Evolutionary conservation across 2,797 vertebrate genomes (phyloP).

Genomic region (Hydrocynus forskahlii): DNA sequence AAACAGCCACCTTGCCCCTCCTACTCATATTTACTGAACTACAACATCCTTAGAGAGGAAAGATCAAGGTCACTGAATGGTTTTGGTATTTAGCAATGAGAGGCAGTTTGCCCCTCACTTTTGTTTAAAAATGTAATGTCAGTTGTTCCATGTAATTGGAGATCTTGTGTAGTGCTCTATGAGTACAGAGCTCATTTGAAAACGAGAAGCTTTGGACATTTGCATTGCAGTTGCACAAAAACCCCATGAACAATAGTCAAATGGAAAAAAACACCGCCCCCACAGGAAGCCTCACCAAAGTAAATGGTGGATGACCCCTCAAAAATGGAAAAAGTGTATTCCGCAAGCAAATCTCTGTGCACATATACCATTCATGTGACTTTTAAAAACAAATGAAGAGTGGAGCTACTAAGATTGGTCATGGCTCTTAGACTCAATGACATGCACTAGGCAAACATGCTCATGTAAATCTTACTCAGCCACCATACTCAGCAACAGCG

Average conservation of each 20-base stretch:
- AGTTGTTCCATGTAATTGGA: constrained; percentile 20
- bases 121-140: not conserved
- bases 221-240: constrained; percentile 47
- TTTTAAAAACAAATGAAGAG: constrained; percentile 60
- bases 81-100: not conserved
- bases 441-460: constrained; percentile 60
- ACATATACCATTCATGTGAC: constrained; percentile 2
- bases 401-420: constrained; percentile 25
- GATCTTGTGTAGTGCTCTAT: constrained; percentile 15
- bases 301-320: not conserved
- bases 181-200: constrained; percentile 44
- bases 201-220: constrained; percentile 39
- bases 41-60: not conserved
- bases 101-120: not conserved
- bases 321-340: constrained; percentile 29
- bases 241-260: constrained; percentile 9
- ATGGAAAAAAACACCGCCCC: not conserved
- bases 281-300: constrained; percentile 22
- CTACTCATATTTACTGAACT: not conserved
- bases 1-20: not conserved
- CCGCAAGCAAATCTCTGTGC: constrained; percentile 45
- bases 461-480: constrained; percentile 56
- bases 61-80: not conserved
- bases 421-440: constrained; percentile 37
- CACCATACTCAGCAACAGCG: constrained; percentile 38